A percentile compares a stretch with the other conserved stretches of the same genome.
Evolutionary conservation across 2,888 invertebrate species (phyloP).

Genomic region (Leptothorax acervorum): DNA sequence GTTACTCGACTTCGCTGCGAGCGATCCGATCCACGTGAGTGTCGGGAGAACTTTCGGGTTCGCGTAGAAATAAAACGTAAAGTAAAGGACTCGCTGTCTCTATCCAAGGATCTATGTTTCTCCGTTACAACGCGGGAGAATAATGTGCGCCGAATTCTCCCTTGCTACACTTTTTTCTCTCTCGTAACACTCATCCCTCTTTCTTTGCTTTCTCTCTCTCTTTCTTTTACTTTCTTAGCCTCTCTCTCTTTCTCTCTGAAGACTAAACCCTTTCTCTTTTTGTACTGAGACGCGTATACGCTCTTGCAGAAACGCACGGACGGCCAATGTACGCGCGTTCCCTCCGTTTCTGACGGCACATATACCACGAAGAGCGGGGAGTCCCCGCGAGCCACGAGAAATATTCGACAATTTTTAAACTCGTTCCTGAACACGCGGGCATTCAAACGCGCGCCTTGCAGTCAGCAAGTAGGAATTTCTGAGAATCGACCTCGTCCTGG

Average conservation of each 20-base stretch:
- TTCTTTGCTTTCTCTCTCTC: slow-evolving; percentile 32
- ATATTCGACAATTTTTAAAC: slow-evolving; percentile 85
- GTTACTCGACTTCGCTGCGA: slow-evolving; percentile 10
- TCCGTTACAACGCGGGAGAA: slow-evolving; percentile 70
- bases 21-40: background rate
- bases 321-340: slow-evolving; percentile 52
- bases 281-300: slow-evolving; percentile 60
- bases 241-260: slow-evolving; percentile 29
- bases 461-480: slow-evolving; percentile 78
- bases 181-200: slow-evolving; percentile 64
- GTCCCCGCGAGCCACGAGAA: slow-evolving; percentile 73
- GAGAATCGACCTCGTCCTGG: slow-evolving; percentile 73
- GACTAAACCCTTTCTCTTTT: slow-evolving; percentile 61
- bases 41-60: background rate
- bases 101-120: slow-evolving; percentile 51
- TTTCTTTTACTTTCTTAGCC: too few relatives aligned
- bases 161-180: slow-evolving; percentile 53
- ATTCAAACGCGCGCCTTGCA: slow-evolving; percentile 76
- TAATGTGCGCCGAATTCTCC: slow-evolving; percentile 66
- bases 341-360: slow-evolving; percentile 40
- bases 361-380: slow-evolving; percentile 45
- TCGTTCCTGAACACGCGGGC: slow-evolving; percentile 80
- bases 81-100: slow-evolving; percentile 31
- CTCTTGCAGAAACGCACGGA: slow-evolving; percentile 62
- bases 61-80: background rate